These are phyloP conservation scores for Acipenser transmontanus DNA, from an alignment of 2,797 vertebrate species.

Conservation along the genomic window DNA sequence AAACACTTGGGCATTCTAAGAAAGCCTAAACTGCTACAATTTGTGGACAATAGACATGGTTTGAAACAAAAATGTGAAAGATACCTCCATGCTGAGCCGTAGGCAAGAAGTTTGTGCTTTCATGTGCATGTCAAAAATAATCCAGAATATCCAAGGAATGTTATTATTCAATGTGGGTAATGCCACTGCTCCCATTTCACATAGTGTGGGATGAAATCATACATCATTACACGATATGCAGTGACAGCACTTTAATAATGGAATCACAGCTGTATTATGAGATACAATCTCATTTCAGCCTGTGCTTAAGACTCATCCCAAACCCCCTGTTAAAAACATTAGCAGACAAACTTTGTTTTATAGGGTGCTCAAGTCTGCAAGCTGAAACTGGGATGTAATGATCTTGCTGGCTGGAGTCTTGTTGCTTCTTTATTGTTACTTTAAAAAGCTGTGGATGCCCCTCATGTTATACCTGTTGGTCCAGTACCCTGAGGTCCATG, in stretches of 20 bases:
- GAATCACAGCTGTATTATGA: constrained; percentile 11
- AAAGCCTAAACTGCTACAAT: not conserved
- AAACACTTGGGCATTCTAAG: not conserved
- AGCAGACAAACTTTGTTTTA: no score
- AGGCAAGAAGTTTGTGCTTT: constrained; percentile 2
- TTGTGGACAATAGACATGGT: not conserved
- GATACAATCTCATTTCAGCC: not conserved
- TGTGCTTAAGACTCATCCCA: no score
- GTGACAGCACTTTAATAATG: constrained; percentile 8
- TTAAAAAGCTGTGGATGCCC: no score
- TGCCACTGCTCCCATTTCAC: not conserved
- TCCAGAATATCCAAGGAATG: constrained; percentile 2
- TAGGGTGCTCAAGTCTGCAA: no score
- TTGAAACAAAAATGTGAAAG: constrained; percentile 4
- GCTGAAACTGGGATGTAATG: no score
- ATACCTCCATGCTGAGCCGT: not conserved
- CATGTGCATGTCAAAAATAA: constrained; percentile 1
- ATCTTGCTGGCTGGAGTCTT: no score
- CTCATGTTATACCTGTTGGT: no score
- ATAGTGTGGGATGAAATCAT: not conserved
- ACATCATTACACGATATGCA: constrained; percentile 11
- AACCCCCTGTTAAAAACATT: no score
- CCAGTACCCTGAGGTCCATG: no score
- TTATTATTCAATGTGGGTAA: not conserved
- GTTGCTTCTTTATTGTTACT: no score